Evolutionary conservation across 1,140 invertebrate species (phyloP).

Genomic region (Drosophila ironensis): DNA sequence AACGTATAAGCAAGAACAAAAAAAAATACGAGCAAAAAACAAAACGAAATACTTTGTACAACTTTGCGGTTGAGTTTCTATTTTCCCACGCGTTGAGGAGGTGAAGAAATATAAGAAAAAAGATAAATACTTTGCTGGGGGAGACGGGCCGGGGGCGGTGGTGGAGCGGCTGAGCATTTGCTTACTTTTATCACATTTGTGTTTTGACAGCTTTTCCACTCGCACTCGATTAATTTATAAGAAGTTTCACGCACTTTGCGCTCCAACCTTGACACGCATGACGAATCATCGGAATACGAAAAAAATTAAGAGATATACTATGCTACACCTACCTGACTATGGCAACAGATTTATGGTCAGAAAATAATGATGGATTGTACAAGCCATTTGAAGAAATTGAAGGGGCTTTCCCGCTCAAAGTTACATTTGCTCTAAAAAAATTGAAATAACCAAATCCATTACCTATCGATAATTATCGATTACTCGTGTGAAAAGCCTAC

Average conservation of each 20-base stretch:
- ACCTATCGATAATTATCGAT: too few species aligned
- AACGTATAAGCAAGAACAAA: conserved; percentile 9
- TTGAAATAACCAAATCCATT: neutral
- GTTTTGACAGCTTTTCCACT: conserved; percentile 48
- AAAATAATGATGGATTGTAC: too few species aligned
- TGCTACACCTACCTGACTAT: neutral
- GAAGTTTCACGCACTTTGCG: conserved; percentile 53
- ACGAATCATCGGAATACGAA: conserved; percentile 20
- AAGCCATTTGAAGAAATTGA: too few species aligned
- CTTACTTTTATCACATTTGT: conserved; percentile 60
- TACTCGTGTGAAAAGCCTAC: too few species aligned
- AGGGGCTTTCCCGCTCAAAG: too few species aligned
- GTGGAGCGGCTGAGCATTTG: conserved; percentile 25
- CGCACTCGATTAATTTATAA: conserved; percentile 42
- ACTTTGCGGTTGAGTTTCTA: conserved; percentile 51
- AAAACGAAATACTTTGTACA: conserved; percentile 51
- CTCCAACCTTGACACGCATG: conserved; percentile 33
- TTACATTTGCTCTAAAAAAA: neutral
- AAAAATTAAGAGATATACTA: conserved; percentile 2
- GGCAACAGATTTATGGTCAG: neutral
- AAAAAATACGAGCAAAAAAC: conserved; percentile 18
- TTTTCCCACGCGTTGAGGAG: conserved; percentile 57
- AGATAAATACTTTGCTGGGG: neutral
- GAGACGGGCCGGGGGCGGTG: neutral
- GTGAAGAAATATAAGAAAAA: conserved; percentile 25